phyloP scores from a whole-genome alignment of 2,113 vertebrate genomes.

The Paedocypris sp. region DNA sequence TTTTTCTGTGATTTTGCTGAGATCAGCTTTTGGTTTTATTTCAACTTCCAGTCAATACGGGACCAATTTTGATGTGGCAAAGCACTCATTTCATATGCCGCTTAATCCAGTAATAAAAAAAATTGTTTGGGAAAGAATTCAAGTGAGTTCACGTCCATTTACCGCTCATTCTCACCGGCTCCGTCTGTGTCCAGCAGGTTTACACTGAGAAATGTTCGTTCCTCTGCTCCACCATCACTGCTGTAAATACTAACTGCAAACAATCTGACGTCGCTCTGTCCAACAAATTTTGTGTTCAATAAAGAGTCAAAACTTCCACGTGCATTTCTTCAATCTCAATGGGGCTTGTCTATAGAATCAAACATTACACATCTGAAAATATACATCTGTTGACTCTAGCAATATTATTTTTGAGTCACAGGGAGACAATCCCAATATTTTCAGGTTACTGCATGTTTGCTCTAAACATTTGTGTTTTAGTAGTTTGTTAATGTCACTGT shows the following conservation, averaged over 20 bases:
- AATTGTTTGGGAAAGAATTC: no score
- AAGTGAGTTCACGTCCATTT: no score
- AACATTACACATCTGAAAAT: no score
- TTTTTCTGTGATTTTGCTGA: not conserved
- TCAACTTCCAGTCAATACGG: constrained; percentile 30
- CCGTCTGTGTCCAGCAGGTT: constrained; percentile 61
- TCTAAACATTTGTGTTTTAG: no score
- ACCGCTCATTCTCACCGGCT: constrained; percentile 9
- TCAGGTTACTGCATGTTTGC: no score
- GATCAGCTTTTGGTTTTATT: constrained; percentile 20
- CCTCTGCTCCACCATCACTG: constrained; percentile 73
- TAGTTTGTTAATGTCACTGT: no score
- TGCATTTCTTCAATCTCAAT: not conserved
- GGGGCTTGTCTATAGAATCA: no score
- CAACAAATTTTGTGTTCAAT: constrained; percentile 87
- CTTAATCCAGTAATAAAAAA: no score
- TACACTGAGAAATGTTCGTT: constrained; percentile 71
- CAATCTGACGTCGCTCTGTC: constrained; percentile 87
- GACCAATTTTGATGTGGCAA: constrained; percentile 38
- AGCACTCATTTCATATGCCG: constrained; percentile 26
- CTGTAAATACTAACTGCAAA: constrained; percentile 89
- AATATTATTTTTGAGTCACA: no score
- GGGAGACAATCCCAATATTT: no score
- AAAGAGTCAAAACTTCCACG: constrained; percentile 58
- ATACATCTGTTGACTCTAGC: no score